phyloP scores from a whole-genome alignment of 2,113 vertebrate species.

The Baryphthengus martii region DNA sequence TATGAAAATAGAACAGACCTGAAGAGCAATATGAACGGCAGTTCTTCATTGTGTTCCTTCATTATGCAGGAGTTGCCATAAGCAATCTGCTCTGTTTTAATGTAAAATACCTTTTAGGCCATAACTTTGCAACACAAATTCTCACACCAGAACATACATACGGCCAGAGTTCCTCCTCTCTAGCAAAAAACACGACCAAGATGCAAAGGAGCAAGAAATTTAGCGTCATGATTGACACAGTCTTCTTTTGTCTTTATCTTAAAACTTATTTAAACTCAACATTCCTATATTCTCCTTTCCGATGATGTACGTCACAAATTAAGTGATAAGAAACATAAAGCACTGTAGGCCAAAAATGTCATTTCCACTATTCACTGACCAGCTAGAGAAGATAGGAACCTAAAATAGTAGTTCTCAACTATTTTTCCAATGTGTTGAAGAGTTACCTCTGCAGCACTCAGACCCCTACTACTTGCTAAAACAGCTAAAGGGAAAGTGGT shows the following conservation, averaged over 20 bases:
- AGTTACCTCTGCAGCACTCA: not conserved
- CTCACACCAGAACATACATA: slow-evolving; percentile 10
- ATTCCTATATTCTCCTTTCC: not conserved
- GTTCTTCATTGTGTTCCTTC: slow-evolving; percentile 76
- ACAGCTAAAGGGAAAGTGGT: not conserved
- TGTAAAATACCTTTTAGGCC: slow-evolving; percentile 62
- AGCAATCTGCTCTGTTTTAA: slow-evolving; percentile 73
- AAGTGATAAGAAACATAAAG: not conserved
- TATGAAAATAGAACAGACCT: slow-evolving; percentile 77
- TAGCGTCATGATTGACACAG: not conserved
- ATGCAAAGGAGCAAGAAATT: slow-evolving; percentile 5
- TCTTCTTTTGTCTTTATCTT: not conserved
- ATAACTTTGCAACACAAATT: slow-evolving; percentile 49
- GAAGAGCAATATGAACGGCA: slow-evolving; percentile 74
- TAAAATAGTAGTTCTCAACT: not conserved
- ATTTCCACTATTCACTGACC: slow-evolving; percentile 30
- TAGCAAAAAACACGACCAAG: not conserved
- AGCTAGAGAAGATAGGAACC: not conserved
- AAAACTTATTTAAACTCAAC: not conserved
- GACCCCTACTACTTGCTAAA: not conserved
- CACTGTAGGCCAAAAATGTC: not conserved
- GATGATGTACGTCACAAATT: not conserved
- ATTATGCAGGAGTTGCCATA: slow-evolving; percentile 76
- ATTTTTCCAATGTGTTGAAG: not conserved
- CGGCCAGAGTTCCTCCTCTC: not conserved